Evolutionary conservation across 1,140 invertebrate genomes (phyloP).

Genomic region (Drosophila parvula): DNA sequence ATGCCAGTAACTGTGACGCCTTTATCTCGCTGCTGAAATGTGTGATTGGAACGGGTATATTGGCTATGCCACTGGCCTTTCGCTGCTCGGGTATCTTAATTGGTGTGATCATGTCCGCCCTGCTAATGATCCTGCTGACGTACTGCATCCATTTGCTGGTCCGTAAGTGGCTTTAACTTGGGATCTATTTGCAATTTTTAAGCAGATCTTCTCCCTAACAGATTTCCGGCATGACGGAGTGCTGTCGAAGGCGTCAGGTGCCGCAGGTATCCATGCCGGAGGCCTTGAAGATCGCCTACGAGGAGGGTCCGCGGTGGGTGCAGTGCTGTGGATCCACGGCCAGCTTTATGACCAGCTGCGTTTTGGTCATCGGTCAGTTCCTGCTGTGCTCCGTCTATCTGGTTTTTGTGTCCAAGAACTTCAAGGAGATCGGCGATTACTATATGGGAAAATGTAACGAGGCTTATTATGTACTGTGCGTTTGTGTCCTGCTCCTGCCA

Average conservation of each 20-base stretch:
- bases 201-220: background rate
- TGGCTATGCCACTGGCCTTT: conserved; percentile 67
- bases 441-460: conserved; percentile 37
- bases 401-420: conserved; percentile 68
- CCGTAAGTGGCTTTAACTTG: conserved; percentile 42
- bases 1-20: conserved; percentile 57
- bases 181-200: background rate
- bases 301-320: conserved; percentile 50
- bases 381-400: conserved; percentile 65
- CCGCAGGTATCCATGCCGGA: conserved; percentile 70
- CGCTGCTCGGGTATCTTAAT: conserved; percentile 46
- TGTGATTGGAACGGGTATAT: conserved; percentile 64
- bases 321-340: conserved; percentile 43
- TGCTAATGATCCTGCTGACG: conserved; percentile 64
- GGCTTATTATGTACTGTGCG: conserved; percentile 48
- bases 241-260: conserved; percentile 55
- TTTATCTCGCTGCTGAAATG: conserved; percentile 65
- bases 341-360: conserved; percentile 52
- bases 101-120: conserved; percentile 39
- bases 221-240: conserved; percentile 69
- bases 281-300: conserved; percentile 60
- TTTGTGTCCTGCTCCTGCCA: conserved; percentile 52
- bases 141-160: conserved; percentile 74
- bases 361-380: conserved; percentile 63
- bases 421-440: conserved; percentile 65